Evolutionary conservation across 2,797 vertebrate species (phyloP).

Genomic region (Gouania willdenowi): DNA sequence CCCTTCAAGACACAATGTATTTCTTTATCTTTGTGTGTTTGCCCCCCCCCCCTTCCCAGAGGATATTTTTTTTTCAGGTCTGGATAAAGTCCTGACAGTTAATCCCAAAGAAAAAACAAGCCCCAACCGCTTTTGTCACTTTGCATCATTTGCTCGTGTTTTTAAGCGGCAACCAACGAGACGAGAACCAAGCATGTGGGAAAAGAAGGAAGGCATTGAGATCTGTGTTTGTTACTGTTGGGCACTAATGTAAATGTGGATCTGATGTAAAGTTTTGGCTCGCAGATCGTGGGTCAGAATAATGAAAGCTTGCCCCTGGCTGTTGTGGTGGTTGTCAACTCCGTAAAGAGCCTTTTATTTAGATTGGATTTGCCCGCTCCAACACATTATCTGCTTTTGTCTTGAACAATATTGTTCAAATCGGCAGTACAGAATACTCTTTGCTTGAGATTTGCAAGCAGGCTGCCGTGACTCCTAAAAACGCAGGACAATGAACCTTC

Average conservation of each 20-base stretch:
- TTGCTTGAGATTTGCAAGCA: too few species aligned
- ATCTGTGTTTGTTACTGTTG: conserved; percentile 20
- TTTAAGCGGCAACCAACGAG: conserved; percentile 6
- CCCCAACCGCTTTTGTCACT: conserved; percentile 12
- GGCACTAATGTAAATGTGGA: conserved; percentile 33
- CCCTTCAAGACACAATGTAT: conserved; percentile 1
- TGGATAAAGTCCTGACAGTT: conserved; percentile 23
- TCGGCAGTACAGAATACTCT: conserved; percentile 30
- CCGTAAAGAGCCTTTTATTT: conserved; percentile 48
- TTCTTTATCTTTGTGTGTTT: conserved; percentile 9
- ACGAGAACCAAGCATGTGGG: conserved; percentile 26
- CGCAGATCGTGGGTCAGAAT: conserved; percentile 41
- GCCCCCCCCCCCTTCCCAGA: neutral
- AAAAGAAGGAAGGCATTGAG: neutral
- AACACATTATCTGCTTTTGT: conserved; percentile 24
- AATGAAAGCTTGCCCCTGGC: conserved; percentile 44
- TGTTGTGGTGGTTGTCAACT: conserved; percentile 47
- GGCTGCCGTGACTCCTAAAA: too few species aligned
- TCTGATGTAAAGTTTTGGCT: conserved; percentile 36
- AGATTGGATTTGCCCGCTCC: conserved; percentile 24
- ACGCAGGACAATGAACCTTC: neutral
- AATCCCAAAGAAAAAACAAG: conserved; percentile 29
- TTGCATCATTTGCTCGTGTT: conserved; percentile 28
- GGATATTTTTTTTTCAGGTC: conserved; percentile 15
- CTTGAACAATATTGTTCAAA: conserved; percentile 38